Evolutionary conservation across 92 coral and sea anemone species (phyloP), one percentile per base, ranked within the genome.

Genomic region (Phenganax subtilis): DNA sequence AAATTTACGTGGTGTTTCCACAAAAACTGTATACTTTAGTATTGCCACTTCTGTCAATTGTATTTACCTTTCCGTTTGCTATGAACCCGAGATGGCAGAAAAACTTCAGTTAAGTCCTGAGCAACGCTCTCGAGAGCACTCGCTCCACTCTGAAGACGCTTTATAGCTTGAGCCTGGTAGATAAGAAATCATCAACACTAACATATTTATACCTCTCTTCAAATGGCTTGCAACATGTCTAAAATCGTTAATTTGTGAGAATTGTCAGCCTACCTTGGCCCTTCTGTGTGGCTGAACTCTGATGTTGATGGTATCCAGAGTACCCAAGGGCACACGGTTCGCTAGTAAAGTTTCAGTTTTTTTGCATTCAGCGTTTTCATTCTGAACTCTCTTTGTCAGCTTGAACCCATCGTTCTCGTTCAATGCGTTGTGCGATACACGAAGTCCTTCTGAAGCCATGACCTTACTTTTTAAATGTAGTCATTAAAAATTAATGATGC

Each of bases 251-350:
- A 55, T 25, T 15, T 3, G 47, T 44, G n/a, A 11, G 10, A 75
- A 60, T 68, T 59, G 56, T n/a, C 54, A 5, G 60, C 76, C 75
- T 74, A 84, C 89, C 90, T 94, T 94, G 11, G 97, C 98, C 70
- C 97, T 97, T 77, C 98, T 90, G 86, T 83, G 87, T 52, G 98
- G 98, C 87, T 94, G 98, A 86, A 94, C 86, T 89, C 98, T 87
- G 75, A 92, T 88, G 54, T 82, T 87, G 87, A 92, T 94, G 91
- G 92, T 90, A 53, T 97, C 90, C 54, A 94, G 90, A 55, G 97
- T 94, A 16, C 98, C 90, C 88, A 94, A 90, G 82, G 89, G 97
- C 11, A 97, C 97, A 47, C 98, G 94, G 75, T 92, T 93, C 55
- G 83, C 83, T 51, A 74, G 83, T 54, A 79, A 64, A 12, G 83